A percentile compares a stretch with the other conserved stretches of the same genome.
phyloP scores from a whole-genome alignment of 2,888 invertebrate genomes.

The Tetragnatha montana region DNA sequence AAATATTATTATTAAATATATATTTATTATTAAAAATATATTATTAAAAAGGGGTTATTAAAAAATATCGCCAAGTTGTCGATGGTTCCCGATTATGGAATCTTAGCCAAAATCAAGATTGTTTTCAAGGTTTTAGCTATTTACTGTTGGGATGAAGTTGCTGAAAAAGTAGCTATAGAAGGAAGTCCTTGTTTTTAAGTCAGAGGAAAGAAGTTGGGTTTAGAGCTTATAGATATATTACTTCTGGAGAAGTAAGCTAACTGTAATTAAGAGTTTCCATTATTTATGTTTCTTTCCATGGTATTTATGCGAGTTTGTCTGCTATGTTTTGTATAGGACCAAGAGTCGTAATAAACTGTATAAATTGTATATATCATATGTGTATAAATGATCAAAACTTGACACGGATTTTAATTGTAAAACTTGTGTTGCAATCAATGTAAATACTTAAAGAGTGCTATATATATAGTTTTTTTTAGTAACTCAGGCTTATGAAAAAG shows the following conservation, averaged over 20 bases:
- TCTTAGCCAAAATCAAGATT: too few relatives aligned
- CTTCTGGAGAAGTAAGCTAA: background rate
- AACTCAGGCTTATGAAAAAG: conserved; percentile 15
- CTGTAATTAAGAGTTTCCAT: conserved; percentile 23
- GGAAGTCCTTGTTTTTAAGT: background rate
- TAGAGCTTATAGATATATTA: background rate
- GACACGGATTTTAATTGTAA: conserved; percentile 39
- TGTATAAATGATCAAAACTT: conserved; percentile 41
- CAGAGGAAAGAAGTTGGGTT: background rate
- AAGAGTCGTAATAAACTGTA: conserved; percentile 28
- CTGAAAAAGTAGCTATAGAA: background rate
- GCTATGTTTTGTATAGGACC: conserved; percentile 49
- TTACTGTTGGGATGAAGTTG: background rate
- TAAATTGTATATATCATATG: conserved; percentile 54
- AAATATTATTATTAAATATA: too few relatives aligned
- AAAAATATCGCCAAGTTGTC: too few relatives aligned
- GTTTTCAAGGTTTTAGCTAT: too few relatives aligned
- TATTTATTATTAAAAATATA: too few relatives aligned
- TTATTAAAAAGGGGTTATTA: too few relatives aligned
- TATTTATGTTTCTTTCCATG: conserved; percentile 30
- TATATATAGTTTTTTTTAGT: background rate
- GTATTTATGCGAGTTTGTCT: conserved; percentile 21
- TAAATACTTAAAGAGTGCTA: conserved; percentile 42
- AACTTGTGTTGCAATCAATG: conserved; percentile 26
- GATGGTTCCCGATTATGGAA: too few relatives aligned